Base-by-base conservation (phyloP, 2,888 invertebrate species). In the Zonitis immaculata region DNA sequence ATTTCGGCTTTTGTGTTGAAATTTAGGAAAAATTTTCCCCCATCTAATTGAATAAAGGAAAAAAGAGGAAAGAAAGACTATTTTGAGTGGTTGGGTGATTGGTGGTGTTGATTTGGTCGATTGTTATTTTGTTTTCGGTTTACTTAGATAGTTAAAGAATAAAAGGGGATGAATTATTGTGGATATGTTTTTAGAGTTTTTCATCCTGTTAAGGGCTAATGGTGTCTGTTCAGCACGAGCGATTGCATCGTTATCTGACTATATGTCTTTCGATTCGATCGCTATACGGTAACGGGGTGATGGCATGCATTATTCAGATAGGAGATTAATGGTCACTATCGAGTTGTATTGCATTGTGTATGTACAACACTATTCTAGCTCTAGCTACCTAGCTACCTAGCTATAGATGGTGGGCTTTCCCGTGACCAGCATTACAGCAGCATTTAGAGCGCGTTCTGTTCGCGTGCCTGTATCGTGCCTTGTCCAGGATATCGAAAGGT, bases 261-360 rank as follows among this genome's bases (percentile, higher is more conserved):
- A 66, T 64, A 66, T 66, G 66, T 67, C 54, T 59, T 56, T 63
- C 59, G 60, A 61, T 63, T 63, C 60, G 63, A 64, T 67, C 63
- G 61, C 59, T 59, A 60, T 65, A 64, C 64, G 64, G 66, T 65
- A 65, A 62, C 61, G 60, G 64, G 58, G 62, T 57, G 60, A 60
- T 64, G 61, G 62, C 67, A 69, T 69, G 66, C 67, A 69, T 70
- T 70, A 70, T 71, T 70, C 68, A 69, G 65, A 63, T 62, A 54
- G 52, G 60, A 66, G 66, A 67, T 67, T 67, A 66, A 68, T 67
- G 64, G 64, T 58, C 59, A 63, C 63, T 61, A 67, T 65, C 61
- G 62, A 63, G 63, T 66, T 63, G 66, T 62, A 64, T 64, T 60
- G 64, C 62, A 63, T 64, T 64, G 65, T 66, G 61, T 58, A 62